phyloP scores from a whole-genome alignment of 2,113 vertebrate species.

The Tylochromis polylepis region DNA sequence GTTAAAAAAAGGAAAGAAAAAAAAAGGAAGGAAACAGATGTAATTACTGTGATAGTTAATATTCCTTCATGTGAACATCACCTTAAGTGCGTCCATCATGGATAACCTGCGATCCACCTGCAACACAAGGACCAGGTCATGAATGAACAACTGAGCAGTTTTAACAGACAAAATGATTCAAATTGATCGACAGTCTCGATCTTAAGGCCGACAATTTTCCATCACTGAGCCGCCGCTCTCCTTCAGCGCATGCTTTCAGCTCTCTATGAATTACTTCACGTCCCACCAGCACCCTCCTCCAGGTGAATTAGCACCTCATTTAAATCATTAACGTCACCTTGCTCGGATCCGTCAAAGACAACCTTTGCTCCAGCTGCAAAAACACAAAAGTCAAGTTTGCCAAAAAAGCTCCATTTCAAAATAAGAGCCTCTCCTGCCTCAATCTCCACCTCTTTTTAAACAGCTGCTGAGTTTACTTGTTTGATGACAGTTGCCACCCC shows the following conservation, averaged over 20 bases:
- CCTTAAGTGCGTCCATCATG: conserved; percentile 4
- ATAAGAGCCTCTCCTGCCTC: neutral
- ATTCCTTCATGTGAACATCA: neutral
- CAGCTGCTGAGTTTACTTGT: rapidly evolving
- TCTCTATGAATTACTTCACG: neutral
- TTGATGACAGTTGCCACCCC: neutral
- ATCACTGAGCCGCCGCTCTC: neutral
- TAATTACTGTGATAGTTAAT: neutral
- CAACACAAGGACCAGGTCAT: conserved; percentile 9
- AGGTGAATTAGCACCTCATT: conserved; percentile 33
- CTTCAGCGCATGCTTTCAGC: neutral
- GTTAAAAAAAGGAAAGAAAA: neutral
- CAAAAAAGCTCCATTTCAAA: neutral
- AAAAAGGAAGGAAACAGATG: neutral
- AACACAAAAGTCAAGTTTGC: neutral
- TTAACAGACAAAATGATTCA: neutral
- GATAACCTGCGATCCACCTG: conserved; percentile 41
- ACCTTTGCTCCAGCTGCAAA: conserved; percentile 61
- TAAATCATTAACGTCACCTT: conserved; percentile 24
- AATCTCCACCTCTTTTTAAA: neutral
- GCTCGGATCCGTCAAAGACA: conserved; percentile 49
- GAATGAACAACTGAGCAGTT: neutral
- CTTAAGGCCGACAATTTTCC: neutral
- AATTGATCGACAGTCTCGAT: neutral
- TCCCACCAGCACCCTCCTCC: neutral